These are phyloP conservation scores for Rhizoglyphus robini DNA, from an alignment of 1,140 invertebrate species.

Conservation along the genomic window DNA sequence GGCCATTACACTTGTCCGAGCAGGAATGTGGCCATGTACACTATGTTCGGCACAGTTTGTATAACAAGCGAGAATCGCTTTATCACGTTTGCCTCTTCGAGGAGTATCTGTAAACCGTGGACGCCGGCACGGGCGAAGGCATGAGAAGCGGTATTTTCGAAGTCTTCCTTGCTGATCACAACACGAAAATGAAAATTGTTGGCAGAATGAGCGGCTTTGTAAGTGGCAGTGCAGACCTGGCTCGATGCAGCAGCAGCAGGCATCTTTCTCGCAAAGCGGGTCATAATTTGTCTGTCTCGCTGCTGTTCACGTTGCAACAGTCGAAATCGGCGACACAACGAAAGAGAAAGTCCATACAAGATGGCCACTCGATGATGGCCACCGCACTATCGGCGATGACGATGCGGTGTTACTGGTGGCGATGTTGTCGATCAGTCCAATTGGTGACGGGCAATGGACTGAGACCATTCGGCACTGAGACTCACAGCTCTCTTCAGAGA, in stretches of 20 bases:
- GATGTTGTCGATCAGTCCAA: no score
- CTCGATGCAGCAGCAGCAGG: neutral
- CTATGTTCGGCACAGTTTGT: neutral
- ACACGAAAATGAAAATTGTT: constrained; percentile 2
- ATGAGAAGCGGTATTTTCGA: neutral
- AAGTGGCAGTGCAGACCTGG: neutral
- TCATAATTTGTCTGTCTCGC: neutral
- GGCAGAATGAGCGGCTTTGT: neutral
- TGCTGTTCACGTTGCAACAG: neutral
- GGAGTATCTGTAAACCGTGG: no score
- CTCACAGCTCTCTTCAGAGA: no score
- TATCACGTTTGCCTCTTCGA: no score
- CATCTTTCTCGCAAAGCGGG: neutral
- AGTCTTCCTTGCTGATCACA: neutral
- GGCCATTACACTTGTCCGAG: neutral
- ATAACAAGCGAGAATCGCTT: neutral
- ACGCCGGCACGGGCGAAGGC: no score
- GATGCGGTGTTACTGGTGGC: neutral
- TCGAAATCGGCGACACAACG: neutral
- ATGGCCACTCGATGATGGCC: neutral
- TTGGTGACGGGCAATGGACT: no score
- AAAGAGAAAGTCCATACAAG: neutral
- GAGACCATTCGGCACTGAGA: no score
- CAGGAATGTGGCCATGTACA: neutral
- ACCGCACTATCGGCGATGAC: neutral